These are phyloP conservation scores for Himantopus leucocephalus DNA, from an alignment of 2,113 vertebrate genomes.

Conservation along the genomic window DNA sequence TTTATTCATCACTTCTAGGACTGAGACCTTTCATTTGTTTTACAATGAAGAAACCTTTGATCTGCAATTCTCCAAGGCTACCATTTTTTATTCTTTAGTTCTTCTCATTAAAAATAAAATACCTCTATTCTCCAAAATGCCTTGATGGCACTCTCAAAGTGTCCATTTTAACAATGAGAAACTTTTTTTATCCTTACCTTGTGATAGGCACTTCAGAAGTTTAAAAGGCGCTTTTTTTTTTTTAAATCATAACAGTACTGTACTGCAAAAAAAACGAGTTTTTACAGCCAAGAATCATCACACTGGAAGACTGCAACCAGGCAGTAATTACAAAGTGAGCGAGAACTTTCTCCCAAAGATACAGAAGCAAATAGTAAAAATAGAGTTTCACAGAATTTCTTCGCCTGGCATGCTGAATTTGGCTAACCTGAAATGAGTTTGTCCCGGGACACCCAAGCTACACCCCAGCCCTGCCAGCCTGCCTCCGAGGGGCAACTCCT, in stretches of 20 bases:
- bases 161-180: conserved; percentile 51
- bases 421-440: not conserved
- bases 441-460: not conserved
- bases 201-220: not conserved
- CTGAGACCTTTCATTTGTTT: conserved; percentile 74
- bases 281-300: not conserved
- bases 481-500: not conserved
- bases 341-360: conserved; percentile 30
- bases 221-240: not conserved
- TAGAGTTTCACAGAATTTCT: not conserved
- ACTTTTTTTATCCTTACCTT: conserved; percentile 48
- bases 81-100: conserved; percentile 73
- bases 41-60: conserved; percentile 77
- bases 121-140: conserved; percentile 68
- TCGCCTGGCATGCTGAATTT: not conserved
- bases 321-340: conserved; percentile 29
- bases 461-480: not conserved
- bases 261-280: not conserved
- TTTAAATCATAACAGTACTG: not conserved
- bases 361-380: conserved; percentile 25
- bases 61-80: conserved; percentile 72
- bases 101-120: conserved; percentile 81
- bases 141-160: conserved; percentile 69
- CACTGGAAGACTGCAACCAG: conserved; percentile 1
- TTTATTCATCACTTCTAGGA: conserved; percentile 71